These are phyloP conservation scores for Cheilosia grossa DNA, from an alignment of 2,888 invertebrate genomes.

Conservation along the genomic window DNA sequence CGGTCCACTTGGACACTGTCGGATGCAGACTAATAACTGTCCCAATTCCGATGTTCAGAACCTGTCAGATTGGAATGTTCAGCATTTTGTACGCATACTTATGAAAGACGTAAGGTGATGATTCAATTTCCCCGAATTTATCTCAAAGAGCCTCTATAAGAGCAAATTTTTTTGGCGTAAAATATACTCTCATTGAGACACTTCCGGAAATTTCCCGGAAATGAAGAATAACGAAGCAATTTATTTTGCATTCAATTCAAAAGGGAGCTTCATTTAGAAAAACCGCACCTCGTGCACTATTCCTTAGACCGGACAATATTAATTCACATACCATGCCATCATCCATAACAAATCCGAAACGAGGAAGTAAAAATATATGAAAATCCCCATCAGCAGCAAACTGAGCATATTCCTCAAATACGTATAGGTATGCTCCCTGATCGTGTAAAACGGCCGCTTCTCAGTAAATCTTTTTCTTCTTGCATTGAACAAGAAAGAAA, in stretches of 20 bases:
- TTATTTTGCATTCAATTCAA: conserved; percentile 12
- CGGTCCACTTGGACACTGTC: too few relatives aligned
- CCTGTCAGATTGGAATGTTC: too few relatives aligned
- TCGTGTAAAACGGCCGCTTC: conserved; percentile 58
- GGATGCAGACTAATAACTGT: too few relatives aligned
- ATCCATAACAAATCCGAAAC: conserved; percentile 49
- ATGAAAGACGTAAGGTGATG: too few relatives aligned
- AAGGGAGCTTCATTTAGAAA: not conserved
- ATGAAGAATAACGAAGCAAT: conserved; percentile 1
- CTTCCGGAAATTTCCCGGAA: conserved; percentile 11
- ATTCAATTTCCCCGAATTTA: too few relatives aligned
- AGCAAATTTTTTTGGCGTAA: too few relatives aligned
- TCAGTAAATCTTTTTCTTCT: conserved; percentile 37
- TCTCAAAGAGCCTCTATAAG: too few relatives aligned
- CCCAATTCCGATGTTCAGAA: too few relatives aligned
- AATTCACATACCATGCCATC: conserved; percentile 29
- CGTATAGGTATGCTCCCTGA: conserved; percentile 26
- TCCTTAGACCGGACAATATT: conserved; percentile 18
- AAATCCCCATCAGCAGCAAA: not conserved
- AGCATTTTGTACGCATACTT: too few relatives aligned
- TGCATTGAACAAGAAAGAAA: conserved; percentile 1
- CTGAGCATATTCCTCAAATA: conserved; percentile 20
- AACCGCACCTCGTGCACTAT: not conserved
- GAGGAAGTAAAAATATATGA: conserved; percentile 39
- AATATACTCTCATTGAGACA: not conserved